Conservation (phyloP, 2,797 vertebrate genomes). For the Perodicticus potto region DNA sequence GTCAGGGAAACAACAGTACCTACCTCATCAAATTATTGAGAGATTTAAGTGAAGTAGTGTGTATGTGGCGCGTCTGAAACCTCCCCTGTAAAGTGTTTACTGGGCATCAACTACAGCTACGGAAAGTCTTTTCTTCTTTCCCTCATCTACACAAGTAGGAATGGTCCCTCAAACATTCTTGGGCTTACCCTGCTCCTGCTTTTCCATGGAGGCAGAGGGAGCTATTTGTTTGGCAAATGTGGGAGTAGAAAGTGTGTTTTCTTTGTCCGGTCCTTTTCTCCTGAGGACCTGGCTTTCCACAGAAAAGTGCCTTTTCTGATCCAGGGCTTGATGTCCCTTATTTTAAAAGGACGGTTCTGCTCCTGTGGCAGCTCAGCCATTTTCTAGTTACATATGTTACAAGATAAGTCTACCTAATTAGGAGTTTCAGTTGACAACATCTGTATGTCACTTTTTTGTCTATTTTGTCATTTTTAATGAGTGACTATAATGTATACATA, state of each 20-base stretch:
- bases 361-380: not conserved
- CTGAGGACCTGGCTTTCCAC: not conserved
- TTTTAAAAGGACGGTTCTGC: not conserved
- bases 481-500: not conserved
- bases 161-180: not conserved
- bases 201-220: not conserved
- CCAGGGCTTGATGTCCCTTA: accelerated
- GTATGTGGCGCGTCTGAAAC: not conserved
- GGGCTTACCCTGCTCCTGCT: not conserved
- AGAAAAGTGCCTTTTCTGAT: not conserved
- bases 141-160: accelerated
- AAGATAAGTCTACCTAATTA: not conserved
- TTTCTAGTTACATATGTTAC: not conserved
- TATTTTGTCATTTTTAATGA: not conserved
- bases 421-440: not conserved
- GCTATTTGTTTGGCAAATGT: not conserved
- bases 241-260: not conserved
- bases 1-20: not conserved
- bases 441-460: not conserved
- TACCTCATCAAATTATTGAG: not conserved
- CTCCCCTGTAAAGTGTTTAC: not conserved
- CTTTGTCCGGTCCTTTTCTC: not conserved
- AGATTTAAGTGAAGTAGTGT: not conserved
- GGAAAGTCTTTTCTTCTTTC: not conserved
- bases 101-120: no score